Evolutionary conservation across 2,888 invertebrate genomes (phyloP), one percentile per base, ranked within the genome.

Genomic region (Andrena marginata): DNA sequence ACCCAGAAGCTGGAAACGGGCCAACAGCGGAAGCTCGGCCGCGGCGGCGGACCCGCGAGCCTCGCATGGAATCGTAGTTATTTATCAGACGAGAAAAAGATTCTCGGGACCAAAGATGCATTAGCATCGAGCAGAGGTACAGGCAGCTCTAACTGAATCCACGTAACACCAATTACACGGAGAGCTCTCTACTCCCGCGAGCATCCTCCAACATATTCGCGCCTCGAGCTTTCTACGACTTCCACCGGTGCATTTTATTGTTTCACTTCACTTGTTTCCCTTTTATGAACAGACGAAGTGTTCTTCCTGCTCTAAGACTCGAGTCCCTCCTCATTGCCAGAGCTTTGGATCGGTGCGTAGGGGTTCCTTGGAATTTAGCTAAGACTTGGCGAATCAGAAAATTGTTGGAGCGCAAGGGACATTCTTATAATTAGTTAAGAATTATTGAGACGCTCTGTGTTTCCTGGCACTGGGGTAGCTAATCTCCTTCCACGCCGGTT

Each of bases 1-100:
- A 85, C 82, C 85, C 80, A 82, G 75, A 83, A 82, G 82, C 56
- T 85, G 85, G 85, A 85, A 67, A 33, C 68, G 35, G 48, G 82
- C 85, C 84, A 85, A 78, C 78, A 42, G n/a, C 65, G 73, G 67
- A 70, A 84, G 54, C 56, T 8, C 54, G 65, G 10, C 60, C 29
- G 68, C 71, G 42, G 74, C 69, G 78, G 67, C 59, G 64, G 69
- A 60, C 59, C 65, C 35, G 64, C 73, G 73, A 77, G 33, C 67
- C 63, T 48, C 67, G 62, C 54, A 49, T 70, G 65, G 76, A 77
- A 73, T 79, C 69, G 78, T 54, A 63, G 77, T 84, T 84, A 85
- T 84, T 84, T 85, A 77, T 51, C 65, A 48, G 8, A 13, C 26
- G 33, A 6, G 26, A 65, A 54, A 59, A 80, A 69, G 67, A 63